These are phyloP conservation scores for Berghia stephanieae DNA, from an alignment of 1,140 invertebrate species.

Conservation along the genomic window DNA sequence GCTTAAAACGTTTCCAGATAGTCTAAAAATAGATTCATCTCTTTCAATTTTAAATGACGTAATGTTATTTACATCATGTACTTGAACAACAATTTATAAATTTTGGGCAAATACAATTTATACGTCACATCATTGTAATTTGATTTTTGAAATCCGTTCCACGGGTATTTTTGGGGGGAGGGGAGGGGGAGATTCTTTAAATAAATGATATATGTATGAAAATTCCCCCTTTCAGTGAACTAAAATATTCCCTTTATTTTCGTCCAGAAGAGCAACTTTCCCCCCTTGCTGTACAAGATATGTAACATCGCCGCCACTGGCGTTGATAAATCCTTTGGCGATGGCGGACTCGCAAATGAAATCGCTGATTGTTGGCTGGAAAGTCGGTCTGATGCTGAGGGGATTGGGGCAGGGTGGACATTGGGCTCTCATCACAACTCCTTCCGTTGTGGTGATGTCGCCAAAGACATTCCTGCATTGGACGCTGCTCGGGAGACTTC, in stretches of 20 bases:
- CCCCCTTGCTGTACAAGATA: background rate
- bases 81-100: too few species aligned
- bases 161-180: too few species aligned
- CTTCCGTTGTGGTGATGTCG: background rate
- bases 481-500: background rate
- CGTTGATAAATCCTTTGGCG: background rate
- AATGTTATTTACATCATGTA: too few species aligned
- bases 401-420: background rate
- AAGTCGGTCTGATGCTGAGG: background rate
- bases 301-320: background rate
- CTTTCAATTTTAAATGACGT: too few species aligned
- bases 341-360: background rate
- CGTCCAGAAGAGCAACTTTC: background rate
- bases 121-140: too few species aligned
- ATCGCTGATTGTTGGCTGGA: background rate
- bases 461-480: background rate
- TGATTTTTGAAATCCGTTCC: too few species aligned
- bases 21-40: too few species aligned
- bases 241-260: background rate
- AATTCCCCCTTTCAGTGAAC: too few species aligned
- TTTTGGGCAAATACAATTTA: too few species aligned
- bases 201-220: too few species aligned
- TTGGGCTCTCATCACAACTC: background rate
- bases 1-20: too few species aligned
- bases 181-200: too few species aligned